Base-by-base conservation (phyloP, 1,140 invertebrate species). In the Asobara japonica region DNA sequence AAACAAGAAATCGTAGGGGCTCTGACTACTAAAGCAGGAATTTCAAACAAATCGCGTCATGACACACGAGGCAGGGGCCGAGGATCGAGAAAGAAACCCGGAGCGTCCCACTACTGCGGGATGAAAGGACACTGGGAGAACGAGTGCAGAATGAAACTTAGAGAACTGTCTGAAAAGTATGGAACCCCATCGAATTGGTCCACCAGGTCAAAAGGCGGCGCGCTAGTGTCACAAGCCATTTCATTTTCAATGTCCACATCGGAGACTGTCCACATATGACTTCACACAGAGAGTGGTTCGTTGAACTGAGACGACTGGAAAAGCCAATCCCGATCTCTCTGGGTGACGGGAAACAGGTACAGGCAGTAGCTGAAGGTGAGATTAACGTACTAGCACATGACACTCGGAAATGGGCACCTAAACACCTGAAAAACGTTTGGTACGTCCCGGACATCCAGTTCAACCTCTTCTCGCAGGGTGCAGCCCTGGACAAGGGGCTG, bases 341-440 rank as follows among this genome's bases (percentile, higher is more conserved):
- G n/a, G 74, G 74, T 1, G 69, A 76, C 41, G 72, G 72, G 20
- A 56, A 38, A n/a, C 10, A 18, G 11, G 29, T 76, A 22, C n/a
- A 69, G 2, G 77, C 48, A 2, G 45, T 18, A 5, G 75, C 72
- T 51, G 45, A 29, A 38, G 77, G 75, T 8, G 48, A 62, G 10
- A 69, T 73, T 1, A 30, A 69, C 27, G 11, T 69, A 18, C 25
- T 16, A 0, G 27, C 61, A 0, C 69, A 41, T 36, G 64, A 78
- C 30, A 73, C 73, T 22, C 33, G 56, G 0, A 33, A 68, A 5
- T 80, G 74, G 76, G 45, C 36, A 25, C 8, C 51, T 0, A 72
- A 66, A 7, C 10, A 74, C 74, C 72, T 84, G n/a, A 62, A 79
- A 1, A 80, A 85, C 66, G 83, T 86, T 0, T 65, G 84, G 45